phyloP scores from a whole-genome alignment of 2,797 vertebrate species.

The Champsocephalus esox region DNA sequence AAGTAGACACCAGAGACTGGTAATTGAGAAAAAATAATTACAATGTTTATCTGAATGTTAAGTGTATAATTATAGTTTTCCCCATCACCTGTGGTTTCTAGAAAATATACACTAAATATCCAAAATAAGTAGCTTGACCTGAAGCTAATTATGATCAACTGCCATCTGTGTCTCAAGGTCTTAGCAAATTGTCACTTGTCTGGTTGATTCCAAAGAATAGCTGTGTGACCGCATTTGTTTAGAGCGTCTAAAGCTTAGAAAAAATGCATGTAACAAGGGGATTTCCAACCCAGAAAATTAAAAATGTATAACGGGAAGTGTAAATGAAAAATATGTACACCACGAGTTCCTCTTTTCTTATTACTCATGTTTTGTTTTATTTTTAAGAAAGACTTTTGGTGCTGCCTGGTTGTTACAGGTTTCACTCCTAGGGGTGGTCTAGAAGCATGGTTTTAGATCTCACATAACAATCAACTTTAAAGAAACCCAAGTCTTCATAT shows the following conservation, averaged over 20 bases:
- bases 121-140: conserved; percentile 39
- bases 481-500: not conserved
- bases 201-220: not conserved
- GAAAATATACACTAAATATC: conserved; percentile 4
- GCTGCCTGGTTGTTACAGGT: not conserved
- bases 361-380: not conserved
- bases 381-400: too few species aligned
- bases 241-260: not conserved
- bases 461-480: not conserved
- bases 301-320: not conserved
- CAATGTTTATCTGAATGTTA: conserved; percentile 19
- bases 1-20: not conserved
- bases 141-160: conserved; percentile 25
- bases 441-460: not conserved
- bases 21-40: conserved; percentile 14
- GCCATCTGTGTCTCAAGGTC: not conserved
- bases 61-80: conserved; percentile 20
- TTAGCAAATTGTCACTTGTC: not conserved
- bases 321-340: not conserved
- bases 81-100: not conserved
- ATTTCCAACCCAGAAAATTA: not conserved
- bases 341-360: not conserved
- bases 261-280: accelerated
- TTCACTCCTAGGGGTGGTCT: conserved; percentile 5
- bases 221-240: not conserved